A percentile compares a stretch with the other conserved stretches of the same genome.
Conservation (phyloP, 23 tunicate genomes). For the Styela plicata region DNA sequence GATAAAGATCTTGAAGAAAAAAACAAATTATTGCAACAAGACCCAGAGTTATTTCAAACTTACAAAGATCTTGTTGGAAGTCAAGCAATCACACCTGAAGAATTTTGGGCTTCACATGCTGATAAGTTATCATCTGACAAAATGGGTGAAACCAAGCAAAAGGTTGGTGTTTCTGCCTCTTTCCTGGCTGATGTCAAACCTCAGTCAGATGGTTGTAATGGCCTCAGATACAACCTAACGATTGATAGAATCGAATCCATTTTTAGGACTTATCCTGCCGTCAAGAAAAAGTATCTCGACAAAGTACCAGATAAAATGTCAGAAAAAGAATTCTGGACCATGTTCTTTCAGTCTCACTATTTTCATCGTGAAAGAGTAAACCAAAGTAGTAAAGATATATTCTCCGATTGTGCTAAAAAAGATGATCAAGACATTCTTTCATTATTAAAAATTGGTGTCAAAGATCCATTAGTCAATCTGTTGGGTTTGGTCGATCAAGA, state of each 20-base stretch:
- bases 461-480: slow-evolving; percentile 64
- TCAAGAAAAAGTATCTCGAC: slow-evolving; percentile 76
- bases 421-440: slow-evolving; percentile 81
- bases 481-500: slow-evolving; percentile 63
- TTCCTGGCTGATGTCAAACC: slow-evolving; percentile 93
- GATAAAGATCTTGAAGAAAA: slow-evolving; percentile 91
- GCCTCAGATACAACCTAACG: slow-evolving; percentile 77
- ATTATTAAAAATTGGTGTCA: slow-evolving; percentile 60
- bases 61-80: slow-evolving; percentile 86
- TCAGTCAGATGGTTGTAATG: slow-evolving; percentile 93
- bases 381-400: slow-evolving; percentile 75
- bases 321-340: slow-evolving; percentile 96
- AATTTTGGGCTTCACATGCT: slow-evolving; percentile 88
- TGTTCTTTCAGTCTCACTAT: slow-evolving; percentile 97
- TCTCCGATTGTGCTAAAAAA: slow-evolving; percentile 82
- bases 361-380: slow-evolving; percentile 85
- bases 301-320: slow-evolving; percentile 86
- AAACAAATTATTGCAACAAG: slow-evolving; percentile 77
- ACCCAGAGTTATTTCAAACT: slow-evolving; percentile 74
- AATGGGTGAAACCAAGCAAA: slow-evolving; percentile 28
- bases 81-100: slow-evolving; percentile 71
- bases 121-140: slow-evolving; percentile 5
- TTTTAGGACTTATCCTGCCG: slow-evolving; percentile 91
- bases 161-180: slow-evolving; percentile 88
- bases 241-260: slow-evolving; percentile 85